Evolutionary conservation across 2,797 vertebrate genomes (phyloP).

Genomic region (Ateles fusciceps): DNA sequence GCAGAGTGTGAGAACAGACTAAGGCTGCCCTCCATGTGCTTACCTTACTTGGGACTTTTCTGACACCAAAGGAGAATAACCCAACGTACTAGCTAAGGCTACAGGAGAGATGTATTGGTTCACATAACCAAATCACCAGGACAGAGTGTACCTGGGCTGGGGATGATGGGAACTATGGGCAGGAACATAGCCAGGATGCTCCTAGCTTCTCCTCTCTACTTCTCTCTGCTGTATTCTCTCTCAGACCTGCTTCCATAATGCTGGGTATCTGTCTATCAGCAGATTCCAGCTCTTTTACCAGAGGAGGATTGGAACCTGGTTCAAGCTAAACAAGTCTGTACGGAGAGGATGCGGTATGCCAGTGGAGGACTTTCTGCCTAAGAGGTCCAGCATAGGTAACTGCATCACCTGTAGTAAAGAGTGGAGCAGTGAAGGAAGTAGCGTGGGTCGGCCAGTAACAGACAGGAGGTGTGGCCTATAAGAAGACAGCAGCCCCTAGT

Average conservation of each 20-base stretch:
- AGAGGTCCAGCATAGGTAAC: background rate
- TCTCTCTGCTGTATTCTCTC: background rate
- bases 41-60: background rate
- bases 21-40: background rate
- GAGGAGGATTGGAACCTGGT: background rate
- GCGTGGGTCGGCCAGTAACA: background rate
- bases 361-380: background rate
- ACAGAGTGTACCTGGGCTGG: fast-evolving
- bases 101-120: background rate
- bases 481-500: background rate
- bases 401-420: background rate
- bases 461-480: background rate
- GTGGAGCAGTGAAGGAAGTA: background rate
- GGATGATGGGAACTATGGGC: fast-evolving
- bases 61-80: background rate
- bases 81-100: background rate
- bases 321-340: background rate
- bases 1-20: background rate
- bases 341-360: background rate
- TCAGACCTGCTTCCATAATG: background rate
- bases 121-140: background rate
- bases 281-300: background rate
- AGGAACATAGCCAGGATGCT: background rate
- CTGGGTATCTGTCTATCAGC: background rate
- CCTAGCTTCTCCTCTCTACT: background rate